Conservation (phyloP, 2,888 invertebrate species). For the Carcina quercana region DNA sequence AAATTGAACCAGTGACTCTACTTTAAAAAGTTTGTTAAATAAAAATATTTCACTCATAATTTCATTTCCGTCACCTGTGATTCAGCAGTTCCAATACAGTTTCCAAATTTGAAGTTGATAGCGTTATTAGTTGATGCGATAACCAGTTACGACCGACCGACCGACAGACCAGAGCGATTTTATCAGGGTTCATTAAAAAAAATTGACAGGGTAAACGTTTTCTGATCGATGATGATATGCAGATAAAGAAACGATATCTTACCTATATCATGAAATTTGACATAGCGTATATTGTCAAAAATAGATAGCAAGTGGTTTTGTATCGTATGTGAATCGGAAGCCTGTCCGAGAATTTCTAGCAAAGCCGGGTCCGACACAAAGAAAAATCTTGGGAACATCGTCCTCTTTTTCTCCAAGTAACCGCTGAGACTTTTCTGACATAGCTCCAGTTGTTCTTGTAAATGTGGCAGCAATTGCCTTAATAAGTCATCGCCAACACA, state of each 20-base stretch:
- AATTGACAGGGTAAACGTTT: too few relatives aligned
- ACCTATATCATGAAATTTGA: slow-evolving; percentile 94
- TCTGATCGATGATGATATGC: too few relatives aligned
- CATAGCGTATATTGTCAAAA: slow-evolving; percentile 95
- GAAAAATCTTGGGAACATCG: slow-evolving; percentile 95
- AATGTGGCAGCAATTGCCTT: slow-evolving; percentile 92
- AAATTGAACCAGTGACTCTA: too few relatives aligned
- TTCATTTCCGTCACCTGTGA: too few relatives aligned
- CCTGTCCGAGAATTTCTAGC: slow-evolving; percentile 92
- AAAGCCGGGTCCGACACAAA: slow-evolving; percentile 95
- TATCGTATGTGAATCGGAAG: slow-evolving; percentile 95
- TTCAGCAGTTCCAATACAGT: too few relatives aligned
- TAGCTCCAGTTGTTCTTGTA: slow-evolving; percentile 96
- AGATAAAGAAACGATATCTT: slow-evolving; percentile 16
- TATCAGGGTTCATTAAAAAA: too few relatives aligned
- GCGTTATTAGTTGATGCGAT: too few relatives aligned
- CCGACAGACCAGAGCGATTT: too few relatives aligned
- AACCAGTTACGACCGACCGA: too few relatives aligned
- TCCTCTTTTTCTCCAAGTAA: slow-evolving; percentile 91
- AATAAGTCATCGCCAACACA: slow-evolving; percentile 97
- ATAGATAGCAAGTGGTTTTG: slow-evolving; percentile 96
- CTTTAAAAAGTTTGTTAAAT: too few relatives aligned
- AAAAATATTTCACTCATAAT: too few relatives aligned
- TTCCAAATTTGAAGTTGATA: too few relatives aligned
- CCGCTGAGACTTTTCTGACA: slow-evolving; percentile 98